Percentiles rank a stretch among this genome's conserved stretches.
Conservation (phyloP, 2,888 invertebrate species). For the Taenaris catops region DNA sequence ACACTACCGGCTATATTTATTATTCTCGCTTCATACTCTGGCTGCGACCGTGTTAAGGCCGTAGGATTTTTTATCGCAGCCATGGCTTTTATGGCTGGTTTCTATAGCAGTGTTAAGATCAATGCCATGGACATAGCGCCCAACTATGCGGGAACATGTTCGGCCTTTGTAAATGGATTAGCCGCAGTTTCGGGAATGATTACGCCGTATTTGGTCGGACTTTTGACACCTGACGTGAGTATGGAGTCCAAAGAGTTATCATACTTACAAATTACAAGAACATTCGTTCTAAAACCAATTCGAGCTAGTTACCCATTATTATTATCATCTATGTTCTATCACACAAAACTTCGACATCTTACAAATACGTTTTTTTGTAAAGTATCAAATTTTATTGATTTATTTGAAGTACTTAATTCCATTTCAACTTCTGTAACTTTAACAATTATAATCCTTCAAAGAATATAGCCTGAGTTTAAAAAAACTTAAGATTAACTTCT, state of each 20-base stretch:
- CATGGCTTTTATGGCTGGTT: conserved; percentile 85
- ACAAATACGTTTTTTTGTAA: too few species aligned
- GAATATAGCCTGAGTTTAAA: too few species aligned
- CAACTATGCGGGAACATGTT: conserved; percentile 82
- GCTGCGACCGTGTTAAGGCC: conserved; percentile 68
- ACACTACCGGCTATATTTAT: conserved; percentile 81
- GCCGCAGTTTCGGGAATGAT: conserved; percentile 82
- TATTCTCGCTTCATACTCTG: conserved; percentile 81
- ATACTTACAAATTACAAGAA: too few species aligned
- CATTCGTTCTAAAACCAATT: too few species aligned
- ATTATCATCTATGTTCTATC: too few species aligned
- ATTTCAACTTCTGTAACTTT: too few species aligned
- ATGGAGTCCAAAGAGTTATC: background rate
- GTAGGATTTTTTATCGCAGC: conserved; percentile 80
- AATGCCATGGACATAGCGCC: conserved; percentile 83
- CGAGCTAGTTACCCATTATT: too few species aligned
- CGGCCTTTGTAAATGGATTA: conserved; percentile 82
- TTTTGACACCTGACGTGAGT: conserved; percentile 81
- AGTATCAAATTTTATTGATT: too few species aligned
- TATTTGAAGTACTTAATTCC: too few species aligned
- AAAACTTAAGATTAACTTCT: too few species aligned
- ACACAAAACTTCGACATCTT: too few species aligned
- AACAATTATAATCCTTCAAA: too few species aligned
- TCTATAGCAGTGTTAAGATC: conserved; percentile 84
- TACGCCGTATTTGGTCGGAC: conserved; percentile 80